phyloP scores from a whole-genome alignment of 2,113 vertebrate genomes.

The Varanus salvator region DNA sequence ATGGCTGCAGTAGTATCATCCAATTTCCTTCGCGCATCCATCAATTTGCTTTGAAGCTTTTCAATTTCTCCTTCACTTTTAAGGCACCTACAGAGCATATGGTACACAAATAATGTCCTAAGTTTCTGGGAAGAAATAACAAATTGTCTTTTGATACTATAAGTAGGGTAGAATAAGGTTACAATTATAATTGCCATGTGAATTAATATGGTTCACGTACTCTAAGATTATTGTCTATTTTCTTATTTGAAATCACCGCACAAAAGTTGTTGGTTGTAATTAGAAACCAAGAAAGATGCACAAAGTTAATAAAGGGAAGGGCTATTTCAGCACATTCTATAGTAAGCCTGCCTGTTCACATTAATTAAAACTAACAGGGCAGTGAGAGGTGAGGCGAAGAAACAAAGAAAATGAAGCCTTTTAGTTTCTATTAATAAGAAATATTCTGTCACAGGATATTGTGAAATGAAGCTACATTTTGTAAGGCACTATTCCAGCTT shows the following conservation, averaged over 20 bases:
- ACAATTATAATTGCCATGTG: background rate
- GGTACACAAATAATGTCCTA: conserved; percentile 17
- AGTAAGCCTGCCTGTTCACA: conserved; percentile 2
- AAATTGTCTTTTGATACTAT: background rate
- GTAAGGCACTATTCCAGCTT: background rate
- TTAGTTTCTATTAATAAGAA: background rate
- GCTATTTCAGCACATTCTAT: background rate
- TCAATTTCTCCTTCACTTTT: conserved; percentile 98
- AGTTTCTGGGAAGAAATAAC: background rate
- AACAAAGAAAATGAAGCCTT: background rate
- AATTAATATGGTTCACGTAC: conserved; percentile 26
- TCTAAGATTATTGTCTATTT: background rate
- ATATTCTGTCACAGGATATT: background rate
- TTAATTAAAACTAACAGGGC: background rate
- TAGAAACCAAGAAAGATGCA: background rate
- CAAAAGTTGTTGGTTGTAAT: background rate
- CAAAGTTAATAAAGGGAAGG: background rate
- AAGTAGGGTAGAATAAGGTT: conserved; percentile 8
- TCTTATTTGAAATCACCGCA: background rate
- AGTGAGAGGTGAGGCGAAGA: background rate
- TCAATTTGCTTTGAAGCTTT: conserved; percentile 92
- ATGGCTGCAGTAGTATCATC: conserved; percentile 97
- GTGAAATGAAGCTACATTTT: background rate
- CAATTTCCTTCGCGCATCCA: conserved; percentile 93
- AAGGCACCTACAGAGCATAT: conserved; percentile 84